Evolutionary conservation across 2,797 vertebrate species (phyloP), one percentile per base, ranked within the genome.

Genomic region (Vespertilio murinus): DNA sequence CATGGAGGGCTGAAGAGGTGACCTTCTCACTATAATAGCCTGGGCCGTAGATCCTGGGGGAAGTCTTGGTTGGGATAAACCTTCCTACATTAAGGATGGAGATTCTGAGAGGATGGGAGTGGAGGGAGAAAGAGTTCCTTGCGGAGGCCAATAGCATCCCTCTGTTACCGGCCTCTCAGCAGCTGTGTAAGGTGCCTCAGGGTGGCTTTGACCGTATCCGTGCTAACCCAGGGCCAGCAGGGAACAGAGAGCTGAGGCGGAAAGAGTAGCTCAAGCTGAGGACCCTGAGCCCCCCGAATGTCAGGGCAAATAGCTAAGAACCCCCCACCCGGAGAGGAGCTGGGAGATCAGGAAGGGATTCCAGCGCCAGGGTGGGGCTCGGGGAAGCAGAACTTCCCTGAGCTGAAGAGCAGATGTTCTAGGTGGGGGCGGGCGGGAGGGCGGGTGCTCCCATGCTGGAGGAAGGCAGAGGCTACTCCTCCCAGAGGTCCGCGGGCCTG

Each of bases 321-420:
- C 52, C 47, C 11, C 17, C 67, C 54, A 22, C 49, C 22, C 17
- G 2, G 42, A 79, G 82, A 75, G 42, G 42, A 73, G 16, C 75
- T 87, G 35, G 73, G 56, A 56, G 38, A 1, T 42, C 33, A 93
- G 42, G 80, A 75, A 92, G 75, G 75, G 23, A 78, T 91, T 82
- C 54, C 42, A 92, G 70, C 23, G 23, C 12, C 8, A 33, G 90
- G 71, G 49, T 65, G 79, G 65, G 49, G 54, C 77, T 88, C 47
- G 28, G 64, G 49, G 79, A 77, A n/a, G 33, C 59, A 59, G 45
- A 84, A 82, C n/a, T 91, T 73, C 73, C 64, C 71, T 22, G 93
- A 93, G 83, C 56, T 77, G 38, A 22, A 22, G 4, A 77, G 40
- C 71, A 91, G 87, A 82, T 82, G 45, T 94, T 69, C 84, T 88